phyloP scores from a whole-genome alignment of 2,888 invertebrate species.

The Scrobipalpa costella region DNA sequence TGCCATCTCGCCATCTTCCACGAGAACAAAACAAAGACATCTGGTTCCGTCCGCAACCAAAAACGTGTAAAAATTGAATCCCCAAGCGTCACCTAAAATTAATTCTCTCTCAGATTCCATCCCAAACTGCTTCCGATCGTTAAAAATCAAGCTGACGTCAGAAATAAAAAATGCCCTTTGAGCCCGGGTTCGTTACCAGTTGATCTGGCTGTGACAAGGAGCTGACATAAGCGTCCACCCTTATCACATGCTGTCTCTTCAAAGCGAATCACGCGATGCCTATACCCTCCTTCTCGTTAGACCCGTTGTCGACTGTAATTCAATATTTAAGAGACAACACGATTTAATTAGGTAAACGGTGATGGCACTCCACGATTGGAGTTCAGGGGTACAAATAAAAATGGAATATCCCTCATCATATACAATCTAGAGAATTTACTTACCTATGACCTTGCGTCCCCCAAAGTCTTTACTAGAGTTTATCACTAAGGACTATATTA shows the following conservation, averaged over 20 bases:
- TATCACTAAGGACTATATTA: no score
- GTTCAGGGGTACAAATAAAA: no score
- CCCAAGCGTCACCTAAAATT: neutral
- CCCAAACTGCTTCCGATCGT: constrained; percentile 5
- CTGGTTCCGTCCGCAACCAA: neutral
- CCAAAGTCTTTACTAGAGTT: no score
- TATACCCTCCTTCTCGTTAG: neutral
- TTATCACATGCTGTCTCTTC: constrained; percentile 43
- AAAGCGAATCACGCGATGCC: constrained; percentile 11
- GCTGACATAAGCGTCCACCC: constrained; percentile 61
- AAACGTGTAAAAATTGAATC: neutral
- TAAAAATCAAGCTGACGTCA: constrained; percentile 7
- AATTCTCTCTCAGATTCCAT: neutral
- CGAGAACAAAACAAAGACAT: neutral
- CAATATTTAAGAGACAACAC: no score
- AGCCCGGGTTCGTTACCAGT: constrained; percentile 48
- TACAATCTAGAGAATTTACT: no score
- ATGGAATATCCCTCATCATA: no score
- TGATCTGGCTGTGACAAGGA: constrained; percentile 56
- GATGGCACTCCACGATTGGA: no score
- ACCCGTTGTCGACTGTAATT: neutral
- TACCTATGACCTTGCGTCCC: no score
- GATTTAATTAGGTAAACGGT: no score
- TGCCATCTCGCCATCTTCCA: neutral
- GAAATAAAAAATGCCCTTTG: constrained; percentile 9